These are phyloP conservation scores for Polyodon spathula DNA, from an alignment of 2,113 vertebrate genomes.

Conservation along the genomic window DNA sequence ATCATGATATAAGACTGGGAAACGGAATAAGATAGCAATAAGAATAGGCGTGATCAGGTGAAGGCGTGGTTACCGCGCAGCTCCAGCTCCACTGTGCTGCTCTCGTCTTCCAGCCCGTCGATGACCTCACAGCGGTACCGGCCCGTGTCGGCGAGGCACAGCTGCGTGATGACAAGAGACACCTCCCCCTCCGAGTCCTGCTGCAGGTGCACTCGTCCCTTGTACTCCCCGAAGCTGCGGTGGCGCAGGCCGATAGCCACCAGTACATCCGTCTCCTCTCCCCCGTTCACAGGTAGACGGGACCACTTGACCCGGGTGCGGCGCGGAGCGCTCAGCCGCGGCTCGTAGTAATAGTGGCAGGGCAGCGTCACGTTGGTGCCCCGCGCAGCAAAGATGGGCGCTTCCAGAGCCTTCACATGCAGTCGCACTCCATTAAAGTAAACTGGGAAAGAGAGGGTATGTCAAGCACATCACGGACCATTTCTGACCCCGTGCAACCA, in stretches of 20 bases:
- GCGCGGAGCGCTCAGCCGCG: conserved; percentile 39
- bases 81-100: conserved; percentile 70
- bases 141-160: conserved; percentile 69
- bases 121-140: conserved; percentile 87
- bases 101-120: conserved; percentile 84
- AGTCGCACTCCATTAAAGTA: conserved; percentile 65
- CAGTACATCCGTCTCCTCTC: conserved; percentile 67
- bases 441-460: conserved; percentile 31
- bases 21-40: background rate
- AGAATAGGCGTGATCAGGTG: background rate
- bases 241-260: conserved; percentile 69
- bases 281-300: conserved; percentile 57
- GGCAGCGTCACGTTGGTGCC: conserved; percentile 73
- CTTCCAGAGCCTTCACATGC: conserved; percentile 63
- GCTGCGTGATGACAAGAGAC: conserved; percentile 64
- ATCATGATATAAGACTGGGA: background rate
- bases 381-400: conserved; percentile 57
- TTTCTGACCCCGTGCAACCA: no score
- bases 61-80: conserved; percentile 58
- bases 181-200: conserved; percentile 41
- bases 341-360: conserved; percentile 68
- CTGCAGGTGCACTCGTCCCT: conserved; percentile 59
- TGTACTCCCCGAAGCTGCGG: conserved; percentile 71
- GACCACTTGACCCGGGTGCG: conserved; percentile 83
- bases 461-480: no score